Conservation (phyloP, 2,888 invertebrate genomes). For the Cremastinae sp. region DNA sequence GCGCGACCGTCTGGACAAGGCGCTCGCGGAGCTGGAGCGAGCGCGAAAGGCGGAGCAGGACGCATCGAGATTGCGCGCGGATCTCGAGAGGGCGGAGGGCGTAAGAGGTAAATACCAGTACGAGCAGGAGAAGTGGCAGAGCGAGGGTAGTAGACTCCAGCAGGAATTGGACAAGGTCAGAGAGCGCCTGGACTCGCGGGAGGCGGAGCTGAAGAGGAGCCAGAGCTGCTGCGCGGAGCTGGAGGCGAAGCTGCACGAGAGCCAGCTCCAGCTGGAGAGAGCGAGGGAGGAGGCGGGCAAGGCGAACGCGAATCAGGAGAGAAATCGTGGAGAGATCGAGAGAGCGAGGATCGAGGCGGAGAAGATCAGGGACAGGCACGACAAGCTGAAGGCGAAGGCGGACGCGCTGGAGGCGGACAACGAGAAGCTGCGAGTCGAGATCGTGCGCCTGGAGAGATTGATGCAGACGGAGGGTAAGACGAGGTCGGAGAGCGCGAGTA, state of each 20-base stretch:
- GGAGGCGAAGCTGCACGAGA: conserved; percentile 88
- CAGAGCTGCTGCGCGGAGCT: conserved; percentile 85
- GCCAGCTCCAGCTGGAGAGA: conserved; percentile 90
- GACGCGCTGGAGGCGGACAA: conserved; percentile 88
- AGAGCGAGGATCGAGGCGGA: conserved; percentile 93
- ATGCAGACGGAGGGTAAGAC: conserved; percentile 81
- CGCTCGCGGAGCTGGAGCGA: conserved; percentile 89
- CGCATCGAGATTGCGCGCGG: conserved; percentile 85
- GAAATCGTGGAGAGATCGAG: conserved; percentile 90
- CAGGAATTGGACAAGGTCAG: conserved; percentile 86
- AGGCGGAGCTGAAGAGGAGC: conserved; percentile 87
- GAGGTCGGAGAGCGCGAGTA: conserved; percentile 81
- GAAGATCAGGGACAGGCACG: conserved; percentile 92
- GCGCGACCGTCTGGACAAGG: conserved; percentile 90
- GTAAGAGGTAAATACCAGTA: conserved; percentile 90
- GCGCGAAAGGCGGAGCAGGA: conserved; percentile 87
- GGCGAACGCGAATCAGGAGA: conserved; percentile 87
- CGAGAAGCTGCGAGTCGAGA: conserved; percentile 87
- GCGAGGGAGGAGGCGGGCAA: conserved; percentile 90
- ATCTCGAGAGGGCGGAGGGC: conserved; percentile 88
- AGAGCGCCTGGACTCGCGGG: conserved; percentile 88
- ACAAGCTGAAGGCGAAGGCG: conserved; percentile 88
- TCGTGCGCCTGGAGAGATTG: conserved; percentile 84
- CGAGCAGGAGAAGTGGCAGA: conserved; percentile 86
- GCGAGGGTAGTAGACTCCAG: conserved; percentile 82